Conservation (phyloP, 2,113 vertebrate genomes). For the Laticauda colubrina region DNA sequence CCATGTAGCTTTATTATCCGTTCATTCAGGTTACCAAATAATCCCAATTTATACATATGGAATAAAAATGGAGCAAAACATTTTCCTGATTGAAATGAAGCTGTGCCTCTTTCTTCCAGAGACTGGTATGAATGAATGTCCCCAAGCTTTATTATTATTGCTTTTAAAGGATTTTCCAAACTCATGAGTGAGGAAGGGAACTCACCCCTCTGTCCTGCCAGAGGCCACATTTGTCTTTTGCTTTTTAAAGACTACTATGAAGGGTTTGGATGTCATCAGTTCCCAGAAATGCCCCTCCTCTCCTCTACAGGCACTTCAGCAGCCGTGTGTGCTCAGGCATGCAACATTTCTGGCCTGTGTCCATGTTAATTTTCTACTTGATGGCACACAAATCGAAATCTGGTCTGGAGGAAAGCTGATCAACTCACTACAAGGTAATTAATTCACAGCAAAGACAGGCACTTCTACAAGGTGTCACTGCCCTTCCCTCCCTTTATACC, state of each 20-base stretch:
- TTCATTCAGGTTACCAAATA: background rate
- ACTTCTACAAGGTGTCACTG: background rate
- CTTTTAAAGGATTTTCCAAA: background rate
- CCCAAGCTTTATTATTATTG: background rate
- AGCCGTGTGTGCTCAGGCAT: conserved; percentile 5
- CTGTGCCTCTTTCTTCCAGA: background rate
- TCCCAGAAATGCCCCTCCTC: conserved; percentile 19
- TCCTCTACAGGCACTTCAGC: conserved; percentile 16
- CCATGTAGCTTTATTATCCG: background rate
- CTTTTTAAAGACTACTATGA: background rate
- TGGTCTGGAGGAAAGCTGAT: conserved; percentile 27
- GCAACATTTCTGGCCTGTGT: conserved; percentile 48
- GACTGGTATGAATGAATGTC: background rate
- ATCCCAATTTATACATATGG: background rate
- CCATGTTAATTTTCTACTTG: conserved; percentile 63
- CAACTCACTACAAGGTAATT: conserved; percentile 49
- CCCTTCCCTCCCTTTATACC: background rate
- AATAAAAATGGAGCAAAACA: background rate
- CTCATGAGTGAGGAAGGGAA: background rate
- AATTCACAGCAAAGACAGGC: conserved; percentile 29
- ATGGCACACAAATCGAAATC: conserved; percentile 48
- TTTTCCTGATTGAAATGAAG: background rate
- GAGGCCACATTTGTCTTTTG: background rate
- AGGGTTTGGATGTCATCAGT: conserved; percentile 10
- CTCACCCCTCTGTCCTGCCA: background rate